A percentile compares a stretch with the other conserved stretches of the same genome.
Conservation (phyloP, 2,113 vertebrate species). For the Zosterops lateralis region DNA sequence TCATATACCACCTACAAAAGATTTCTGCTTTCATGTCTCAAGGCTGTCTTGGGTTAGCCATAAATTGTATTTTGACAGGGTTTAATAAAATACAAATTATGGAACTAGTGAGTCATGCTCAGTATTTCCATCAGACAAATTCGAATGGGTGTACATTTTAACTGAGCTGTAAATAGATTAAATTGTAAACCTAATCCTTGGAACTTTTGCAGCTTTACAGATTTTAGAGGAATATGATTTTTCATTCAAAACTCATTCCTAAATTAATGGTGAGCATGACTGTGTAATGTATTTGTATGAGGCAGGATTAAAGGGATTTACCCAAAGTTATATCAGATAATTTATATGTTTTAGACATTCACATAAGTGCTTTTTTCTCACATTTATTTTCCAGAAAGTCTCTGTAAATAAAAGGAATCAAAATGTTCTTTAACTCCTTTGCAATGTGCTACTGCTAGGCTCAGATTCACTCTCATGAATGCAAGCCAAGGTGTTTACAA, state of each 20-base stretch:
- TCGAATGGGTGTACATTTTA: constrained; percentile 4
- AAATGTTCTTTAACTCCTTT: neutral
- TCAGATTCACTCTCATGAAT: neutral
- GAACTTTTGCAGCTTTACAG: constrained; percentile 4
- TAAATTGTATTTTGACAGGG: constrained; percentile 61
- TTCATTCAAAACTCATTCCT: neutral
- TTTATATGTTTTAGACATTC: neutral
- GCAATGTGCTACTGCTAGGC: neutral
- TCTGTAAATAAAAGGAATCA: neutral
- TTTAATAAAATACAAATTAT: constrained; percentile 68
- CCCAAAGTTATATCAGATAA: neutral
- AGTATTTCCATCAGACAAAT: constrained; percentile 28
- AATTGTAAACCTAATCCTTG: constrained; percentile 8
- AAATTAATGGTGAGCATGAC: neutral
- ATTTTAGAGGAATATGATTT: neutral
- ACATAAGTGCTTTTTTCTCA: neutral
- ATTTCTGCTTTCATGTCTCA: constrained; percentile 44
- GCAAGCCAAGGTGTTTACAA: neutral
- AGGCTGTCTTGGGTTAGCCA: constrained; percentile 36
- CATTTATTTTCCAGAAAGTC: neutral
- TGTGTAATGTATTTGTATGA: neutral
- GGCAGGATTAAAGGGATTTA: neutral
- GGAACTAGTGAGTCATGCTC: constrained; percentile 38
- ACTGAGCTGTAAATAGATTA: constrained; percentile 27
- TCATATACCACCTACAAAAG: constrained; percentile 52